Evolutionary conservation across 2,888 invertebrate genomes (phyloP).

Genomic region (Aromia moschata): DNA sequence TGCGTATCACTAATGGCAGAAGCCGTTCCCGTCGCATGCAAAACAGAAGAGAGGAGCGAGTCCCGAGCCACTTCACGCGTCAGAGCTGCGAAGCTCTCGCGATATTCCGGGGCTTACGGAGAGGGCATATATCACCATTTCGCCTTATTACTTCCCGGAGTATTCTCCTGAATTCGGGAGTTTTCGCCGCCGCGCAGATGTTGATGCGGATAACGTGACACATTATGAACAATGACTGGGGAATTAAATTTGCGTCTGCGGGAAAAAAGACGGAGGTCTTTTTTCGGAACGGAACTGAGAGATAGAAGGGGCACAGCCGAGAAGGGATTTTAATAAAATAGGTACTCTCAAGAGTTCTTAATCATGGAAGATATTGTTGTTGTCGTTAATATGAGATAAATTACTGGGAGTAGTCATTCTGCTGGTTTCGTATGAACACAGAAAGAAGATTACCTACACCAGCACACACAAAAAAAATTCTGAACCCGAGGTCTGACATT

Average conservation of each 20-base stretch:
- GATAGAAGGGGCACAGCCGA: no score
- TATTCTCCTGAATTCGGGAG: slow-evolving; percentile 4
- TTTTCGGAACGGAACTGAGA: no score
- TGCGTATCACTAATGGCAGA: slow-evolving; percentile 19
- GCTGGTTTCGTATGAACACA: no score
- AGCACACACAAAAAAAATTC: no score
- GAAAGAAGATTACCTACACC: no score
- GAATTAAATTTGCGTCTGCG: neutral
- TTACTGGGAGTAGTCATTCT: no score
- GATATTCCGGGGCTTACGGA: slow-evolving; percentile 8
- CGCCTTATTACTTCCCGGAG: slow-evolving; percentile 2
- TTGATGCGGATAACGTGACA: slow-evolving; percentile 2
- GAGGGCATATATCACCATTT: slow-evolving; percentile 13
- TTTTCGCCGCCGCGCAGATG: neutral
- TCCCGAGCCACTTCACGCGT: neutral
- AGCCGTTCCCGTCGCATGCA: slow-evolving; percentile 17
- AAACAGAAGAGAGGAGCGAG: slow-evolving; percentile 10
- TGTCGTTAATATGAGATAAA: no score
- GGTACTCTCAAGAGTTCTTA: no score
- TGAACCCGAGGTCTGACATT: no score
- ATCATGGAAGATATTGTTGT: no score
- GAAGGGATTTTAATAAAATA: no score
- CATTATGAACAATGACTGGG: slow-evolving; percentile 4
- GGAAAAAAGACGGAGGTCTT: neutral
- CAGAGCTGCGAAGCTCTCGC: slow-evolving; percentile 3